Conservation (phyloP, 2,888 invertebrate species). For the Eristalinus aeneus region DNA sequence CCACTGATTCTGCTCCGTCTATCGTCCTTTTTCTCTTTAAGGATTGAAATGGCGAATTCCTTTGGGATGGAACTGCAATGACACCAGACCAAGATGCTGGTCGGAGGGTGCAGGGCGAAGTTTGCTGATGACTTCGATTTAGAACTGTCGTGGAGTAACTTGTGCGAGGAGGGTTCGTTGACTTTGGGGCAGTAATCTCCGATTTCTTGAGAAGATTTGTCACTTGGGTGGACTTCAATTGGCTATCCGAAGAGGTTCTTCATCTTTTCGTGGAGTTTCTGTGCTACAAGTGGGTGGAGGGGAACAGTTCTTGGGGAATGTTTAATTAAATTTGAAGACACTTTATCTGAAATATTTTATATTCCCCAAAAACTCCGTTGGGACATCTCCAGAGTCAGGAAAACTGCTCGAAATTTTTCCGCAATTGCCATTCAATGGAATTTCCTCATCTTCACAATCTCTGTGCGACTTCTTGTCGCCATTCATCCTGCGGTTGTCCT, state of each 20-base stretch:
- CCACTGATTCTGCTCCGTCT: background rate
- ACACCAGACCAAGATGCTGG: no score
- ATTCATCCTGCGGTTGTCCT: background rate
- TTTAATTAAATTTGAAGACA: no score
- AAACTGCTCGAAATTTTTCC: background rate
- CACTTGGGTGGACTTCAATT: background rate
- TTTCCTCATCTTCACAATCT: background rate
- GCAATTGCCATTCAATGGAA: background rate
- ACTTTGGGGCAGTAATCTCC: background rate
- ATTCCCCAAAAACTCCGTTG: no score
- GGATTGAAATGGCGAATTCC: background rate
- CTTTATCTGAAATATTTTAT: no score
- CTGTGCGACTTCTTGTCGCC: background rate
- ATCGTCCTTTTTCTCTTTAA: background rate
- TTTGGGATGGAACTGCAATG: background rate
- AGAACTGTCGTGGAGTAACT: background rate
- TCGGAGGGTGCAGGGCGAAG: background rate
- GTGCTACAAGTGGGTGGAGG: background rate
- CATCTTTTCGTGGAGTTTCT: no score
- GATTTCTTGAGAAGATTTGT: background rate
- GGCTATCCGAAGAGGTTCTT: no score
- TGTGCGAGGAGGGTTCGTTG: background rate
- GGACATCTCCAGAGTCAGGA: background rate
- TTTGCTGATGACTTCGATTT: background rate
- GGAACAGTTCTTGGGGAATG: no score